Conservation (phyloP, 2,888 invertebrate species). For the Zaprionus obscuricornis region DNA sequence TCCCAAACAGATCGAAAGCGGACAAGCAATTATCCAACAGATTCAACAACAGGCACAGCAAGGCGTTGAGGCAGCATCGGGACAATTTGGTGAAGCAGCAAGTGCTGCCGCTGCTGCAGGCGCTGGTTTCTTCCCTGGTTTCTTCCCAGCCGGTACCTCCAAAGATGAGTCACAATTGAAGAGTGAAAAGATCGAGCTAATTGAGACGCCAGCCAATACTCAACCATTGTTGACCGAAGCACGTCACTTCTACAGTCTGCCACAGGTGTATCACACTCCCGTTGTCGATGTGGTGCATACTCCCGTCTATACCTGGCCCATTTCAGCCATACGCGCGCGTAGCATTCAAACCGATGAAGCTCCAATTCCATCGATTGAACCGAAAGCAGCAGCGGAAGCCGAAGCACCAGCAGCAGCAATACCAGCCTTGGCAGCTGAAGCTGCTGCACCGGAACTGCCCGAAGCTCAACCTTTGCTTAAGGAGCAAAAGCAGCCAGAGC, state of each 20-base stretch:
- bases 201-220: conserved; percentile 72
- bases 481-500: conserved; percentile 36
- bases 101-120: conserved; percentile 64
- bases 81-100: conserved; percentile 68
- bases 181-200: conserved; percentile 60
- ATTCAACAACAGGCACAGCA: conserved; percentile 64
- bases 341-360: conserved; percentile 62
- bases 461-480: conserved; percentile 11
- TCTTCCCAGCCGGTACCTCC: conserved; percentile 49
- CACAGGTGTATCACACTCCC: conserved; percentile 74
- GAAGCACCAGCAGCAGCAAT: conserved; percentile 5
- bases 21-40: conserved; percentile 45
- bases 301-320: conserved; percentile 70
- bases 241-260: conserved; percentile 74
- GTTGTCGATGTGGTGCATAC: conserved; percentile 78
- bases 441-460: conserved; percentile 26
- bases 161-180: conserved; percentile 53
- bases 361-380: conserved; percentile 36
- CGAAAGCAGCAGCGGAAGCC: conserved; percentile 26
- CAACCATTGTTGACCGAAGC: conserved; percentile 69
- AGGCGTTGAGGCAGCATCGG: conserved; percentile 52
- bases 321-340: conserved; percentile 76
- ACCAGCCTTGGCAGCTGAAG: neutral
- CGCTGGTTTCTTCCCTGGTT: conserved; percentile 63
- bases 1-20: conserved; percentile 60